Base-by-base conservation (phyloP, 2,888 invertebrate species). In the Harpalus rufipes region DNA sequence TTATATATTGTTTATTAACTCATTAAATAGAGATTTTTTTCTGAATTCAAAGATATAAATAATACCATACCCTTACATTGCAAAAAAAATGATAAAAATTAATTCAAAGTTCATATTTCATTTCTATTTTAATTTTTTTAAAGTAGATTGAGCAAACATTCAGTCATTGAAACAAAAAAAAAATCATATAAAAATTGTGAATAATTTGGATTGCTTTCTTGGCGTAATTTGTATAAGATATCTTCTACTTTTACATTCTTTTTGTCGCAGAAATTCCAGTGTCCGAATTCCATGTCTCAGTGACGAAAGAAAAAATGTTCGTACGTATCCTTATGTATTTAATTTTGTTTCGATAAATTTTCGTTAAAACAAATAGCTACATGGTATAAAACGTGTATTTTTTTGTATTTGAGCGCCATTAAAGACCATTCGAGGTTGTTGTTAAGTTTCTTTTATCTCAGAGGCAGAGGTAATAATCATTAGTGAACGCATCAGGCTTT, bases 401-500 rank as follows among this genome's bases (percentile, higher is more conserved):
- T 76, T 84, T 84, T 41, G 74, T 76, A 78, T 78, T 78, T 80
- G 84, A 56, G 56, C 68, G 78, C 84, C 84, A 84, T 84, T 84
- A 84, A 84, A 78, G 84, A 78, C 58, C 78, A 72, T 81, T 81
- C 81, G 81, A 72, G 58, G 41, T 25, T 32, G 81, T 81, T 81
- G 81, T 81, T 81, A 84, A 84, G 74, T 84, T 84, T 84, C 84
- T 84, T 84, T 89, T 89, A 89, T 89, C 89, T 89, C 88, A 88
- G 87, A 86, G 87, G 86, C 86, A 87, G 86, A 86, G 89, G 89
- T 87, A 89, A 90, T 90, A 89, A 90, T 89, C 90, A 89, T 90
- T 89, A 89, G 89, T 82, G 86, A 80, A 84, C 86, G 32, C 84
- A 84, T 84, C 84, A 84, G 56, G 25, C 84, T 76, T n/a, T 78